Percentiles rank a stretch among this genome's conserved stretches.
phyloP scores from a whole-genome alignment of 2,888 invertebrate genomes.

The Lasioglossum oenotherae region DNA sequence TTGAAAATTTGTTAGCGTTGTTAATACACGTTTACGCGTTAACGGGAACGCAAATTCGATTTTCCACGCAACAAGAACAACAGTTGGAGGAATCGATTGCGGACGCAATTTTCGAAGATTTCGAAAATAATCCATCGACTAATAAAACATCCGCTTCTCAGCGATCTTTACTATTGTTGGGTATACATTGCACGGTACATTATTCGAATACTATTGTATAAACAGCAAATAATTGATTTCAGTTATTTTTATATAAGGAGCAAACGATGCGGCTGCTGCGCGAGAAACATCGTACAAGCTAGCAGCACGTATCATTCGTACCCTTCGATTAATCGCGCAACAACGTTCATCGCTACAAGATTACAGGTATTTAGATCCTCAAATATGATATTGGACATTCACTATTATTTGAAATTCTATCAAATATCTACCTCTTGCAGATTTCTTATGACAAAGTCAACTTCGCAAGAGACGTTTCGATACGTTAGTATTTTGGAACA shows the following conservation, averaged over 20 bases:
- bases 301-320: conserved; percentile 78
- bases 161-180: conserved; percentile 78
- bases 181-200: conserved; percentile 55
- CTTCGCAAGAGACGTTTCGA: conserved; percentile 85
- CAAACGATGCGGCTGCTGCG: conserved; percentile 71
- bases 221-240: not conserved
- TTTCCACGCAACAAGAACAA: conserved; percentile 86
- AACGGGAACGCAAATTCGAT: conserved; percentile 86
- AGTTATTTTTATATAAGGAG: conserved; percentile 62
- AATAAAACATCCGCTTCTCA: conserved; percentile 77
- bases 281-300: conserved; percentile 81
- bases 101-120: conserved; percentile 87
- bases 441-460: conserved; percentile 85
- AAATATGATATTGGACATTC: not conserved
- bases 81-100: conserved; percentile 85
- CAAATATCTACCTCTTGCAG: conserved; percentile 76
- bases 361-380: conserved; percentile 80
- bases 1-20: conserved; percentile 87
- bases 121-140: conserved; percentile 73
- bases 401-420: not conserved
- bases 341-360: conserved; percentile 82
- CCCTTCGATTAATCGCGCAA: conserved; percentile 82
- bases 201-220: not conserved
- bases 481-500: conserved; percentile 87
- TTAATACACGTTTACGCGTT: conserved; percentile 88